Base-by-base conservation (phyloP, 1,140 invertebrate species). In the Drosophila mayri region DNA sequence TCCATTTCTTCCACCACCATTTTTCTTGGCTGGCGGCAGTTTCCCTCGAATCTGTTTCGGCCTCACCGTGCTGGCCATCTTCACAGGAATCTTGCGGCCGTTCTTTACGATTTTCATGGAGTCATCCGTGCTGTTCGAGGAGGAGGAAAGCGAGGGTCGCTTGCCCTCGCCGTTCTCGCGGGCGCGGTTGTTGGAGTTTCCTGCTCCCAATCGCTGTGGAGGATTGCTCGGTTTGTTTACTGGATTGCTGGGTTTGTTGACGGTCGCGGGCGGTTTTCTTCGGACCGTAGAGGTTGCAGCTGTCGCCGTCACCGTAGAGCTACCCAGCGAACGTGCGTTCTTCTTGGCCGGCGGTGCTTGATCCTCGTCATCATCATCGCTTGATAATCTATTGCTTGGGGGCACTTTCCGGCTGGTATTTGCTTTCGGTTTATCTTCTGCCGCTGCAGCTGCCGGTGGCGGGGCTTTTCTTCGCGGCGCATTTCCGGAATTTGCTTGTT, bases 21-120 rank as follows among this genome's bases (percentile, higher is more conserved):
- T 78, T 63, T 59, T 80, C 49, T 86, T 86, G 38, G 65, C 66
- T 79, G 71, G 74, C 18, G 75, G 87, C 72, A 93, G 90, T 57
- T 93, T 52, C 9, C 40, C 54, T 12, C 40, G 61, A 18, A 43
- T 90, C 57, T 92, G 94, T 92, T 58, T 80, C 2, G 85, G 87
- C 1, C 84, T 72, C 10, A 90, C 84, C 30, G 93, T 93, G 41
- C 90, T 84, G 74, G 93, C 79, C 66, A 93, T 72, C 47, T 90
- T 90, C 1, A 90, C 41, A 20, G 85, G 85, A 32, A 90, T 71
- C n/a, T 90, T 90, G 7, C 85, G 81, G 4, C 78, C 86, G 12
- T 90, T 90, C n/a, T 90, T 90, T 0, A 43, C 57, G 0, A 88
- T 76, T 14, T 82, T 76, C 30, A 54, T 62, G 1, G 83, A 83